Percentiles rank a stretch among this genome's conserved stretches.
phyloP scores from a whole-genome alignment of 2,113 vertebrate species.

The Malaclemys terrapin region DNA sequence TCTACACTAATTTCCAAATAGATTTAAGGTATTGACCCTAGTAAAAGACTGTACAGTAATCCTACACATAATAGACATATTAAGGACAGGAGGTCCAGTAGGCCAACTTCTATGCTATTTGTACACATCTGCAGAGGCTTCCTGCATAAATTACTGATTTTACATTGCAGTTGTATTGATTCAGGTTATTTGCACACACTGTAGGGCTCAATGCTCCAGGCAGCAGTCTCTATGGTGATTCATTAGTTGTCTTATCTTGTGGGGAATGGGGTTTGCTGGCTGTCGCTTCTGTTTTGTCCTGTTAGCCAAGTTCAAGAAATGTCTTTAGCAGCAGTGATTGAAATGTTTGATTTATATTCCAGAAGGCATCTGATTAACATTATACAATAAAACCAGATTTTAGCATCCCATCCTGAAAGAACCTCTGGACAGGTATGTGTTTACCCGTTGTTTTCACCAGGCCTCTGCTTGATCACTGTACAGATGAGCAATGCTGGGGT shows the following conservation, averaged over 20 bases:
- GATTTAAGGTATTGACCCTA: not conserved
- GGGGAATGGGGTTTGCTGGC: slow-evolving; percentile 52
- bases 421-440: slow-evolving; percentile 58
- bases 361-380: slow-evolving; percentile 66
- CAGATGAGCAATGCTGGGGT: slow-evolving; percentile 71
- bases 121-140: not conserved
- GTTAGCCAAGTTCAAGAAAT: slow-evolving; percentile 59
- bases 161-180: slow-evolving; percentile 33
- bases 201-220: slow-evolving; percentile 8
- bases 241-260: slow-evolving; percentile 70
- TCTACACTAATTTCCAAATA: not conserved
- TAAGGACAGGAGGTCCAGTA: not conserved
- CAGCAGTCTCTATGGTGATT: slow-evolving; percentile 39
- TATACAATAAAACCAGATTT: slow-evolving; percentile 62
- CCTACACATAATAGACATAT: not conserved
- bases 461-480: slow-evolving; percentile 62
- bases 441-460: slow-evolving; percentile 53
- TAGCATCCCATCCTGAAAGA: slow-evolving; percentile 52
- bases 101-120: not conserved
- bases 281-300: slow-evolving; percentile 62
- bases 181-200: slow-evolving; percentile 3
- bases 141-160: not conserved
- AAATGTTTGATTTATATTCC: slow-evolving; percentile 60
- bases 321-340: slow-evolving; percentile 64
- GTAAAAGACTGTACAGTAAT: not conserved